A percentile compares a stretch with the other conserved stretches of the same genome.
Evolutionary conservation across 2,888 invertebrate genomes (phyloP).

Genomic region (Aleiodes alternator): DNA sequence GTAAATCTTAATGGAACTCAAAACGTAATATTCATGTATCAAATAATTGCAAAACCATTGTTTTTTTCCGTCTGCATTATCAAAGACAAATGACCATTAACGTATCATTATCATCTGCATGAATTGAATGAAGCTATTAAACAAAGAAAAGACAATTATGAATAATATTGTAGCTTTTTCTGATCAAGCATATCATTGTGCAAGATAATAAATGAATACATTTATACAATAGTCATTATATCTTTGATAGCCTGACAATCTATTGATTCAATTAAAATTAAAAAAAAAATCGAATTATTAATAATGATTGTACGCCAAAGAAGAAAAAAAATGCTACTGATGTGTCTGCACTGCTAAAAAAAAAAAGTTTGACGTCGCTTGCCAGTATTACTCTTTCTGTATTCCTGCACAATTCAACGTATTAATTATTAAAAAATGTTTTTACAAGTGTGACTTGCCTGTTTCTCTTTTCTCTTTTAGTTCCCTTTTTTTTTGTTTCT

Average conservation of each 20-base stretch:
- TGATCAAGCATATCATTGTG: constrained; percentile 40
- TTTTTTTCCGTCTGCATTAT: constrained; percentile 61
- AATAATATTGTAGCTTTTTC: constrained; percentile 4
- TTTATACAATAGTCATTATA: constrained; percentile 20
- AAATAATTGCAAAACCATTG: constrained; percentile 55
- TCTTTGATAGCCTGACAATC: constrained; percentile 42
- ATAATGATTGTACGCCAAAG: constrained; percentile 62
- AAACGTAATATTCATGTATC: constrained; percentile 43
- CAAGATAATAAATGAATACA: constrained; percentile 11
- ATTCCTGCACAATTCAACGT: constrained; percentile 68
- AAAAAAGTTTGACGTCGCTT: constrained; percentile 69
- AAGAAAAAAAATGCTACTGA: constrained; percentile 62
- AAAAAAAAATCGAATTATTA: constrained; percentile 37
- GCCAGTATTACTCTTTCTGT: constrained; percentile 72
- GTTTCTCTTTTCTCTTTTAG: constrained; percentile 42
- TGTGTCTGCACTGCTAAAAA: constrained; percentile 68
- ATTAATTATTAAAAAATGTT: constrained; percentile 67
- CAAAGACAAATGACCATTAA: constrained; percentile 49
- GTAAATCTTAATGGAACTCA: constrained; percentile 43
- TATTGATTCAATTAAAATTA: constrained; percentile 43
- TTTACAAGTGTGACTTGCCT: constrained; percentile 71
- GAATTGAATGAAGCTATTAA: constrained; percentile 10
- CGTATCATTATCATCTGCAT: constrained; percentile 27
- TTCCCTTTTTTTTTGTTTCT: neutral
- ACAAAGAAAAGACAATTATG: constrained; percentile 20